Percentiles rank a stretch among this genome's conserved stretches.
These are phyloP conservation scores for Daboia siamensis DNA, from an alignment of 2,113 vertebrate genomes.

Conservation along the genomic window DNA sequence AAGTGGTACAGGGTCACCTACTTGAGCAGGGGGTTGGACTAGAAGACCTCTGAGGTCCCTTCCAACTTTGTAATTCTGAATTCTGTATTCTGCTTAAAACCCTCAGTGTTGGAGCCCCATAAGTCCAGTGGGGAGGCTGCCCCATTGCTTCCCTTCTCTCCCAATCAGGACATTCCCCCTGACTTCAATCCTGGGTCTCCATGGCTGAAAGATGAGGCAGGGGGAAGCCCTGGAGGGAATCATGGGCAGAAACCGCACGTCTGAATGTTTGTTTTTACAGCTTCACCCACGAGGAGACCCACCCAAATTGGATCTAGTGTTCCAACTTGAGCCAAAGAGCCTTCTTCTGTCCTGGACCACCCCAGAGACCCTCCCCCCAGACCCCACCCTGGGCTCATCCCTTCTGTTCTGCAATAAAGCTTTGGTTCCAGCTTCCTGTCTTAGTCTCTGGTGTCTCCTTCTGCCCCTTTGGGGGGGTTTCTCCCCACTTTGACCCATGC, in stretches of 20 bases:
- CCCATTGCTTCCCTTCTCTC: too few species aligned
- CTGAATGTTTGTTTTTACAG: background rate
- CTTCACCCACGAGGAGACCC: background rate
- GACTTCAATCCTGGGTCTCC: background rate
- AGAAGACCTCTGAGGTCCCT: too few species aligned
- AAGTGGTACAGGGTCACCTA: too few species aligned
- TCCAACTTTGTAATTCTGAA: too few species aligned
- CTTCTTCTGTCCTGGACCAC: background rate
- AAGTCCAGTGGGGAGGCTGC: too few species aligned
- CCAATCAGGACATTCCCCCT: background rate
- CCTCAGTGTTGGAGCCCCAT: too few species aligned
- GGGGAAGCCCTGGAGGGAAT: fast-evolving
- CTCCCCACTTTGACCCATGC: too few species aligned
- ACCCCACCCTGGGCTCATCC: background rate
- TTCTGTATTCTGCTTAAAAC: too few species aligned
- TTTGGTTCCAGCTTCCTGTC: background rate
- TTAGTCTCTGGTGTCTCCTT: background rate
- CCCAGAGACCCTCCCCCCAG: background rate
- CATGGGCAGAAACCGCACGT: background rate
- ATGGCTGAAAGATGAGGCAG: fast-evolving
- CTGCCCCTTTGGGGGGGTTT: too few species aligned
- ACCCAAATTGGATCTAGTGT: background rate
- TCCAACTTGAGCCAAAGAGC: background rate
- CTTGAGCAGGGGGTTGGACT: too few species aligned
- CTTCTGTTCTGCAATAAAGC: background rate